Evolutionary conservation across 1,140 invertebrate species (phyloP), one percentile per base, ranked within the genome.

Genomic region (Argopecten irradians): DNA sequence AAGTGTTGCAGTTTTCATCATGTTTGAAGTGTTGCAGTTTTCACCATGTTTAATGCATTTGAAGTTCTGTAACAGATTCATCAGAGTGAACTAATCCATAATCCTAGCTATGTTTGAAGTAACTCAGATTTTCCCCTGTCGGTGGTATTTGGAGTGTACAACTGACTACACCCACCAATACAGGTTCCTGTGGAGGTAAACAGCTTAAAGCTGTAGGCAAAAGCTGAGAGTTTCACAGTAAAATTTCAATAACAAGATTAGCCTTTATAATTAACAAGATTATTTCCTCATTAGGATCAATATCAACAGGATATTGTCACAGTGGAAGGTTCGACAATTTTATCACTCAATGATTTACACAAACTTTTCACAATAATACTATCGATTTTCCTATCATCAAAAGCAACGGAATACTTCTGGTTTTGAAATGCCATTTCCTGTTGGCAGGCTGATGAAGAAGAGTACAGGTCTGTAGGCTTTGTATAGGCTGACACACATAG

Each of bases 231-330:
- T 28, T 28, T 28, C 22, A 71, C 55, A 22, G 28, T 71, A 28
- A 71, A 71, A 71, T 28, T n/a, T 71, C 22, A 2, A 71, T 71
- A 71, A 71, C 55, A 71, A 71, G 55, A 71, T 71, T 28, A 71
- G n/a, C 55, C 55, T 71, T 71, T 28, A 71, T 71, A 71, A 71
- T 71, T 71, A 71, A 71, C 55, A 28, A 28, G 55, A 71, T 71
- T 71, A 71, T 71, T 71, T n/a, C n/a, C 55, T 71, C 55, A 71
- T 71, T 28, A 71, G 22, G n/a, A 71, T 71, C 55, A 71, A 71
- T 71, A 71, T 71, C 55, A 71, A 71, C 55, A 28, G 55, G 28
- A n/a, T 71, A 71, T 28, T 28, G 55, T 71, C 28, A 8, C 55
- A 28, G 55, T 28, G 11, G 55, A 71, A 71, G 55, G 28, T 71